phyloP scores from a whole-genome alignment of 2,113 vertebrate genomes.

The Mesitornis unicolor region DNA sequence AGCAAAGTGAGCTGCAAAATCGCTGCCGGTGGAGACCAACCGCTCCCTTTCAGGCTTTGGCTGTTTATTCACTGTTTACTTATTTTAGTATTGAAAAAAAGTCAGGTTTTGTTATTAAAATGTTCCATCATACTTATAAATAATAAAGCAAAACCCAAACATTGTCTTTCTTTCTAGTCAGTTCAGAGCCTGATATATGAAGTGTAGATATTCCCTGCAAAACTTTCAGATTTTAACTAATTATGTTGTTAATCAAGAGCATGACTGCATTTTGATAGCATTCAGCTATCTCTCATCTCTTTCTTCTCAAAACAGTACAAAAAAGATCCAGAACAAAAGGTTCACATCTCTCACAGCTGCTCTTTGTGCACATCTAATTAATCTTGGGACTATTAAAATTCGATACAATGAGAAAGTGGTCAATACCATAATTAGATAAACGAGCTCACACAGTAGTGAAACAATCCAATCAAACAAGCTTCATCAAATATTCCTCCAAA shows the following conservation, averaged over 20 bases:
- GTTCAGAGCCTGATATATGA: background rate
- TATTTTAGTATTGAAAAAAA: background rate
- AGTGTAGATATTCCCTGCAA: background rate
- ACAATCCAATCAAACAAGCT: conserved; percentile 53
- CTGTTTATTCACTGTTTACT: background rate
- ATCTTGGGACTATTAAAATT: conserved; percentile 37
- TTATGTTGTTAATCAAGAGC: conserved; percentile 36
- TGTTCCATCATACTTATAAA: background rate
- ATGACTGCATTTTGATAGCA: background rate
- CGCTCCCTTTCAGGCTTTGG: background rate
- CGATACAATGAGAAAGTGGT: conserved; percentile 20
- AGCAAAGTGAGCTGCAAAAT: background rate
- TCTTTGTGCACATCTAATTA: conserved; percentile 37
- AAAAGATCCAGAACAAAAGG: conserved; percentile 14
- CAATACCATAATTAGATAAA: conserved; percentile 51
- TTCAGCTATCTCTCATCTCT: background rate
- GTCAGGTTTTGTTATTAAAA: background rate
- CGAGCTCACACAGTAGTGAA: background rate
- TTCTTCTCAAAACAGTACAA: background rate
- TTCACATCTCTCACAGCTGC: background rate
- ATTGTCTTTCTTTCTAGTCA: background rate
- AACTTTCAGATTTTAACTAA: background rate
- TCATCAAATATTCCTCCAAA: conserved; percentile 44
- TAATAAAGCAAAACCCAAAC: background rate
- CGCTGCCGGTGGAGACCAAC: background rate